These are phyloP conservation scores for Aleiodes testaceus DNA, from an alignment of 2,888 invertebrate species.

Conservation along the genomic window DNA sequence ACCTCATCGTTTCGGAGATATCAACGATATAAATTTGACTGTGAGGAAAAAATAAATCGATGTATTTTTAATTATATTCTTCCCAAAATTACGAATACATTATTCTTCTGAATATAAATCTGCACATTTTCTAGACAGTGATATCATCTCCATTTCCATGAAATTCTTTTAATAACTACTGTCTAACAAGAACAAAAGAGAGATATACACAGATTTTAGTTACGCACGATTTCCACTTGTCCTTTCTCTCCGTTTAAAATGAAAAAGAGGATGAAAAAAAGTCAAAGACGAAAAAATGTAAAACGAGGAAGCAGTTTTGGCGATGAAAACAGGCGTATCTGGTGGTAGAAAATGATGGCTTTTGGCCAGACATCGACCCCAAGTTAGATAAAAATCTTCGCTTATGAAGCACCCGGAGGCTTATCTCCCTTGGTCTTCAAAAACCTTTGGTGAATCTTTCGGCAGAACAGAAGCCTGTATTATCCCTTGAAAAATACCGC, in stretches of 20 bases:
- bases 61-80: background rate
- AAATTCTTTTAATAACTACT: no score
- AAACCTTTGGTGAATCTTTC: conserved; percentile 57
- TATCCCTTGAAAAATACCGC: conserved; percentile 48
- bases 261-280: background rate
- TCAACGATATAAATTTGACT: no score
- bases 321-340: conserved; percentile 19
- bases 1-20: no score
- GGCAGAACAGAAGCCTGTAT: conserved; percentile 55
- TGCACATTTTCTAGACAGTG: no score
- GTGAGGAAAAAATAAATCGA: no score
- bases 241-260: background rate
- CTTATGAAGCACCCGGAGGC: conserved; percentile 60
- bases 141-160: no score
- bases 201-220: no score
- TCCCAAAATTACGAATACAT: background rate
- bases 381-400: conserved; percentile 59
- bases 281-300: conserved; percentile 29
- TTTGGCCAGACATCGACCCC: conserved; percentile 38
- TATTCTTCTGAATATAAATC: background rate
- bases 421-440: conserved; percentile 56
- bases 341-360: conserved; percentile 39
- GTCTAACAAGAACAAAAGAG: no score
- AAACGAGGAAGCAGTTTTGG: conserved; percentile 36
- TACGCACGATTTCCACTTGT: no score